Evolutionary conservation across 1,140 invertebrate species (phyloP).

Genomic region (Drosophila novamexicana): DNA sequence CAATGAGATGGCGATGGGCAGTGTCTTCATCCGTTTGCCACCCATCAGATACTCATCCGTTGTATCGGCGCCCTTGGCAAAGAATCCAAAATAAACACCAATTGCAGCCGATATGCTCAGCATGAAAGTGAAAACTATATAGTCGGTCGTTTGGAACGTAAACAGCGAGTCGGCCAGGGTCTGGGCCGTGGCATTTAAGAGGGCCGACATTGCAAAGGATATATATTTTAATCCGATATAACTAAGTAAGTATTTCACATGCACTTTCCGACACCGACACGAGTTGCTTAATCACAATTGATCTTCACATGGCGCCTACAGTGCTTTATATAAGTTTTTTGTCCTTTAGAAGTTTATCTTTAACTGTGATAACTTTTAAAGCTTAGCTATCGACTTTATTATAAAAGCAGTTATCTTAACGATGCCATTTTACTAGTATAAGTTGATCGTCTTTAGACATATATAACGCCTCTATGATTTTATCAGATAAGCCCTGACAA

Average conservation of each 20-base stretch:
- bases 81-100: conserved; percentile 88
- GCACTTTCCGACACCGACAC: neutral
- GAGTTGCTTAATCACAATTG: conserved; percentile 33
- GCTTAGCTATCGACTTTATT: conserved; percentile 23
- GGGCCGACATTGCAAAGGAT: conserved; percentile 45
- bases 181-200: conserved; percentile 42
- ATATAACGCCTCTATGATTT: neutral
- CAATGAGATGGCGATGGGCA: conserved; percentile 88
- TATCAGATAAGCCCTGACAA: conserved; percentile 15
- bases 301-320: neutral
- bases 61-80: conserved; percentile 84
- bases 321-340: conserved; percentile 39
- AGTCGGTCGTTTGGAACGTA: conserved; percentile 86
- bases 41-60: conserved; percentile 87
- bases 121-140: conserved; percentile 87
- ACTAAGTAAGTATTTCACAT: neutral
- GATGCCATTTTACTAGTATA: conserved; percentile 1
- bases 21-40: conserved; percentile 87
- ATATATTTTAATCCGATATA: neutral
- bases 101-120: conserved; percentile 87
- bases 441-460: conserved; percentile 12
- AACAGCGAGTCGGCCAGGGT: conserved; percentile 49
- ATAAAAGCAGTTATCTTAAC: conserved; percentile 30
- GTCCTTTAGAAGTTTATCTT: conserved; percentile 12
- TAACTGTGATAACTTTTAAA: conserved; percentile 14